Evolutionary conservation across 1,140 invertebrate species (phyloP).

Genomic region (Drosophila carrolli): DNA sequence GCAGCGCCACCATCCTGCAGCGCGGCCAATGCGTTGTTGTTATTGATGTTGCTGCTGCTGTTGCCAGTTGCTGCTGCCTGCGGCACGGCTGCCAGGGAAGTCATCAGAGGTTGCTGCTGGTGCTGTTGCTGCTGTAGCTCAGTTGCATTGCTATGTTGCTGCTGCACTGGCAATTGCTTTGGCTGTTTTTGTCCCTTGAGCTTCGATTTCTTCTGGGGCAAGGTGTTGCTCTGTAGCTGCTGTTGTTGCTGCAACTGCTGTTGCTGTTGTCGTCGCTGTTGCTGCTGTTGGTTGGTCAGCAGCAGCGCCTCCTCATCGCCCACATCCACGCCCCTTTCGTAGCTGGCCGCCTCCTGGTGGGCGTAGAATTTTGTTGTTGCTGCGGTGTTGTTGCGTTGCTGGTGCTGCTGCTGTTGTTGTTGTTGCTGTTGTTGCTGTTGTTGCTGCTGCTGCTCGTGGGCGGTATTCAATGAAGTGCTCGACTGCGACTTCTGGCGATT

Average conservation of each 20-base stretch:
- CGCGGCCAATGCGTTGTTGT: conserved; percentile 66
- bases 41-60: conserved; percentile 52
- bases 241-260: conserved; percentile 46
- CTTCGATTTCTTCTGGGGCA: conserved; percentile 78
- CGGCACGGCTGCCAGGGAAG: conserved; percentile 70
- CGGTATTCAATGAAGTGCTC: conserved; percentile 76
- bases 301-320: conserved; percentile 75
- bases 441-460: conserved; percentile 64
- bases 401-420: conserved; percentile 45
- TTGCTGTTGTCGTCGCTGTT: conserved; percentile 37
- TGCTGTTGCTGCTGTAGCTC: conserved; percentile 22
- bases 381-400: conserved; percentile 37
- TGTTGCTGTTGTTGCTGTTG: conserved; percentile 53
- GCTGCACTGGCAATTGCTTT: conserved; percentile 69
- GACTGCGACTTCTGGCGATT: conserved; percentile 81
- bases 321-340: conserved; percentile 78
- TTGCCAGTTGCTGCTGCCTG: conserved; percentile 42
- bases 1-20: conserved; percentile 70
- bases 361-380: conserved; percentile 74
- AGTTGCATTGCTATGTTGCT: conserved; percentile 38
- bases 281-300: conserved; percentile 60
- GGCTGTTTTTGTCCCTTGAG: conserved; percentile 81
- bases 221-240: conserved; percentile 60
- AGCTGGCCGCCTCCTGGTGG: conserved; percentile 61
- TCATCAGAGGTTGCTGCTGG: conserved; percentile 66